Conservation (phyloP, 2,113 vertebrate genomes). For the Sander lucioperca region DNA sequence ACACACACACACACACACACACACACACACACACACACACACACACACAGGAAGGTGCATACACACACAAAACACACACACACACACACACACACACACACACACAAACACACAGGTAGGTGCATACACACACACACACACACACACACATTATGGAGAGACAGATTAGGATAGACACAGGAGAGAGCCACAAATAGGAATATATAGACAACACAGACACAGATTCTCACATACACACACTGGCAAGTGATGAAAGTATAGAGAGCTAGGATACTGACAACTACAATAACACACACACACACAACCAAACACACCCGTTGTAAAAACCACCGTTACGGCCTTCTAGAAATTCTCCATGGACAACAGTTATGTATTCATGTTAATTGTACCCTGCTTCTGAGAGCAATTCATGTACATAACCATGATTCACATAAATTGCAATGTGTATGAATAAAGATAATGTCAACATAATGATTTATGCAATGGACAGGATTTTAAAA, state of each 20-base stretch:
- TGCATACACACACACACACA: conserved; percentile 16
- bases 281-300: conserved; percentile 1
- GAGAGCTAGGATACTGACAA: conserved; percentile 7
- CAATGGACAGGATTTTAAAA: conserved; percentile 40
- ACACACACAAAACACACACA: background rate
- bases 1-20: conserved; percentile 2
- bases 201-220: conserved; percentile 24
- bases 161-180: conserved; percentile 27
- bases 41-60: background rate
- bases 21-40: conserved; percentile 1
- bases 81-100: conserved; percentile 11
- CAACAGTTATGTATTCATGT: conserved; percentile 11
- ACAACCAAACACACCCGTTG: background rate
- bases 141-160: conserved; percentile 1
- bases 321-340: conserved; percentile 5
- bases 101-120: background rate
- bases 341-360: conserved; percentile 22
- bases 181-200: conserved; percentile 35
- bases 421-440: conserved; percentile 42
- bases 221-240: conserved; percentile 3
- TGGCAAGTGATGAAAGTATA: conserved; percentile 36
- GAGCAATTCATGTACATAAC: conserved; percentile 32
- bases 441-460: conserved; percentile 35
- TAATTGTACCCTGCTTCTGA: conserved; percentile 27
- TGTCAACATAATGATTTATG: conserved; percentile 61